A percentile compares a stretch with the other conserved stretches of the same genome.
Evolutionary conservation across 2,113 vertebrate species (phyloP).

Genomic region (Lophius piscatorius): DNA sequence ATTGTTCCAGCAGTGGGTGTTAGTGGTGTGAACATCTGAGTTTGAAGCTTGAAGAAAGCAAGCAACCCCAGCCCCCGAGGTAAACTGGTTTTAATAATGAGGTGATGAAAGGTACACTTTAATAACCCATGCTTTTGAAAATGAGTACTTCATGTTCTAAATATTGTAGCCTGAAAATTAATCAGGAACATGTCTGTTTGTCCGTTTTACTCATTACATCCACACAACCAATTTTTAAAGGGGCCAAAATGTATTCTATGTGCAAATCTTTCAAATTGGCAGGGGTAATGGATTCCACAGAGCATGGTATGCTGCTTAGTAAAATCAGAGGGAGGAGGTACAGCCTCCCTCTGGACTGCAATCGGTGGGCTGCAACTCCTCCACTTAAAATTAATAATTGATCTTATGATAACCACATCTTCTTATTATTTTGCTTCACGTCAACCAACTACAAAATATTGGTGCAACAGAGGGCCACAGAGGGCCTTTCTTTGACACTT

Average conservation of each 20-base stretch:
- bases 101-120: conserved; percentile 20
- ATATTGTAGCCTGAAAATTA: neutral
- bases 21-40: conserved; percentile 35
- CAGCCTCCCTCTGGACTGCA: too few species aligned
- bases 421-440: conserved; percentile 7
- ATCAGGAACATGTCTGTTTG: too few species aligned
- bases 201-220: neutral
- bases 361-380: too few species aligned
- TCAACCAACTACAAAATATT: neutral
- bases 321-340: conserved; percentile 21
- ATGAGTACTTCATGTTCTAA: neutral
- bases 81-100: conserved; percentile 16
- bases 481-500: too few species aligned
- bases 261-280: conserved; percentile 23
- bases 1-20: conserved; percentile 39
- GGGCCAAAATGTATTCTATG: neutral
- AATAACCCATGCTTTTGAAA: conserved; percentile 18
- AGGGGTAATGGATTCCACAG: conserved; percentile 16
- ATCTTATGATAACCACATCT: conserved; percentile 38
- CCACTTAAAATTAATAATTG: conserved; percentile 17
- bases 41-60: conserved; percentile 34
- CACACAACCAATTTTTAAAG: neutral
- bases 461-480: too few species aligned
- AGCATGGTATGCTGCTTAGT: conserved; percentile 24
- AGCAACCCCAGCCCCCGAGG: neutral